Evolutionary conservation across 1,140 invertebrate species (phyloP).

Genomic region (Ectropis grisescens): DNA sequence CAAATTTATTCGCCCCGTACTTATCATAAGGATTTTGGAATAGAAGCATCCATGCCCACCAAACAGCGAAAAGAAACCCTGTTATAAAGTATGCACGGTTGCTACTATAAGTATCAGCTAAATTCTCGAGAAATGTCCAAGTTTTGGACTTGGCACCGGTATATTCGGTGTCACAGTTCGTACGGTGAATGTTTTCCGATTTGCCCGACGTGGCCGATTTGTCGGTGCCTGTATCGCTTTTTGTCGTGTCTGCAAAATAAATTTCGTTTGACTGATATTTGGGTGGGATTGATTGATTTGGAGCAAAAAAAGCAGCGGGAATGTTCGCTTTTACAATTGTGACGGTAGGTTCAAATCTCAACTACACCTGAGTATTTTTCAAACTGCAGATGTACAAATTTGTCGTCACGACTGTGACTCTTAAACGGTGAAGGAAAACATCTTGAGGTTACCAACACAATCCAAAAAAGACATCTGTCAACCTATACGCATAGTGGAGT

Average conservation of each 20-base stretch:
- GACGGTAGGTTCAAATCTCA: no score
- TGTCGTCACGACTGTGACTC: no score
- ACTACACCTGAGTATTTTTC: no score
- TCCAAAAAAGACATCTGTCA: no score
- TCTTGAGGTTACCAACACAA: no score
- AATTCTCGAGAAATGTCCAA: slow-evolving; percentile 41
- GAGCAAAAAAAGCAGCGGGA: no score
- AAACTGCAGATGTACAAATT: no score
- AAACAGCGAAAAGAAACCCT: slow-evolving; percentile 29
- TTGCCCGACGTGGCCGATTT: slow-evolving; percentile 8
- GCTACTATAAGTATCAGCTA: slow-evolving; percentile 26
- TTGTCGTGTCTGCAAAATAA: slow-evolving; percentile 54
- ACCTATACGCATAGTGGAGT: no score
- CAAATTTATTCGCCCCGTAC: slow-evolving; percentile 13
- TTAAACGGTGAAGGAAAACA: no score
- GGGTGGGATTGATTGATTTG: no score
- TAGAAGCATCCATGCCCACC: slow-evolving; percentile 10
- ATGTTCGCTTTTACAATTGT: no score
- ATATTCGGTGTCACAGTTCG: slow-evolving; percentile 38
- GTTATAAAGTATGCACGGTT: slow-evolving; percentile 27
- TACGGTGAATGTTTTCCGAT: slow-evolving; percentile 36
- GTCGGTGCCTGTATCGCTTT: slow-evolving; percentile 26
- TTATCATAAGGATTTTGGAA: slow-evolving; percentile 20
- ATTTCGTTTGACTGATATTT: slow-evolving; percentile 13
- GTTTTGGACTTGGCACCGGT: slow-evolving; percentile 16